phyloP scores from a whole-genome alignment of 2,888 invertebrate species.

The Xiphydria camelus region DNA sequence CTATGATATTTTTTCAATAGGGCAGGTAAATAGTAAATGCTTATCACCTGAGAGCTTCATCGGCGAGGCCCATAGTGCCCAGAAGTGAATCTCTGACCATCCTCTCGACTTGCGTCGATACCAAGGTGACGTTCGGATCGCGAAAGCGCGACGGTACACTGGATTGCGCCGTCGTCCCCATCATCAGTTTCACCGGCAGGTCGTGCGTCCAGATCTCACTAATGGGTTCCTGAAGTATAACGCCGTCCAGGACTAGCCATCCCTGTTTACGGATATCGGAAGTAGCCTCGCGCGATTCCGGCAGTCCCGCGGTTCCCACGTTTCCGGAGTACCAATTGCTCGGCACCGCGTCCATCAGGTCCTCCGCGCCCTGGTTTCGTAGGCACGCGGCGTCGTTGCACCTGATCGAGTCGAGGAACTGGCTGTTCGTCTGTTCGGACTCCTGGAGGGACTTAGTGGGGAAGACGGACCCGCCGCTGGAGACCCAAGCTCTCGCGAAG shows the following conservation, averaged over 20 bases:
- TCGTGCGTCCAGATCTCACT: constrained; percentile 67
- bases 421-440: constrained; percentile 66
- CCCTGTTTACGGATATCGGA: constrained; percentile 63
- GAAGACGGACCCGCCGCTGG: constrained; percentile 75
- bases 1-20: not conserved
- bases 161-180: constrained; percentile 77
- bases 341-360: constrained; percentile 71
- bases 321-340: constrained; percentile 68
- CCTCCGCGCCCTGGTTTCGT: constrained; percentile 54
- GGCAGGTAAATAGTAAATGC: not conserved
- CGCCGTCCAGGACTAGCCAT: constrained; percentile 78
- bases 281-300: constrained; percentile 57
- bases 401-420: constrained; percentile 63
- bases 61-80: constrained; percentile 66
- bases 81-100: constrained; percentile 68
- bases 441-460: constrained; percentile 68
- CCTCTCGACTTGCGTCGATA: constrained; percentile 66
- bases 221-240: constrained; percentile 69
- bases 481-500: constrained; percentile 79
- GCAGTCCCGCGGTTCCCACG: constrained; percentile 50
- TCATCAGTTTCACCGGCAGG: constrained; percentile 62
- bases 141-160: constrained; percentile 67
- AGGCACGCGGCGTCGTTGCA: constrained; percentile 63
- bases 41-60: constrained; percentile 62
- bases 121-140: constrained; percentile 68